phyloP scores from a whole-genome alignment of 2,113 vertebrate species.

The Lepus europaeus region DNA sequence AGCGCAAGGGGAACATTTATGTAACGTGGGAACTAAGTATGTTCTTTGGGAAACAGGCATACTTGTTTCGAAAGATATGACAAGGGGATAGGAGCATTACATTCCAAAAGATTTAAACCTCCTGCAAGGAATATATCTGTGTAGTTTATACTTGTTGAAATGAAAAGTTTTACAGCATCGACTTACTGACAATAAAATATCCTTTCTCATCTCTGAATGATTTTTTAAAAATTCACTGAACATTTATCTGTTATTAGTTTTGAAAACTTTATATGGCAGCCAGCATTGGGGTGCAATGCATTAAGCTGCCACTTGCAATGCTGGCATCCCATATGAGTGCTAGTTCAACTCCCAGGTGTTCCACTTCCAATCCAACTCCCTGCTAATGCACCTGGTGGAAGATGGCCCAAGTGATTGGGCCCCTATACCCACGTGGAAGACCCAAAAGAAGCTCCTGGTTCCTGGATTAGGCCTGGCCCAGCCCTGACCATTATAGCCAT shows the following conservation, averaged over 20 bases:
- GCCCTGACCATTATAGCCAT: too few species aligned
- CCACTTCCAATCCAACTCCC: too few species aligned
- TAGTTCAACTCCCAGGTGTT: too few species aligned
- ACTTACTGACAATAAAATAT: constrained; percentile 42
- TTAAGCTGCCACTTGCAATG: too few species aligned
- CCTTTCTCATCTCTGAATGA: constrained; percentile 24
- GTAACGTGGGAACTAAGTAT: constrained; percentile 75
- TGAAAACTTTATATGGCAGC: background rate
- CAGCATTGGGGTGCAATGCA: too few species aligned
- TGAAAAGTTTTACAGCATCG: constrained; percentile 3
- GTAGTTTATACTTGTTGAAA: constrained; percentile 1
- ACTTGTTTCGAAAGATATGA: constrained; percentile 54
- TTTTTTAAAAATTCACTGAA: background rate
- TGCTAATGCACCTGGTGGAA: too few species aligned
- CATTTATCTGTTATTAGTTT: background rate
- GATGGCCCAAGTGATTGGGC: too few species aligned
- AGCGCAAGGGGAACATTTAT: constrained; percentile 74
- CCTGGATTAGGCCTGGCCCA: too few species aligned
- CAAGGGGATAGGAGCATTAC: constrained; percentile 21
- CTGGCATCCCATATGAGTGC: too few species aligned
- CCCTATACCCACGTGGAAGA: too few species aligned
- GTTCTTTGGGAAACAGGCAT: constrained; percentile 64
- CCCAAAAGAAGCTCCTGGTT: too few species aligned
- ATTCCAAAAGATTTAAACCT: constrained; percentile 69
- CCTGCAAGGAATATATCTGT: background rate